Percentiles rank a stretch among this genome's conserved stretches.
Conservation (phyloP, 1,140 invertebrate species). For the Macrobrachium rosenbergii region DNA sequence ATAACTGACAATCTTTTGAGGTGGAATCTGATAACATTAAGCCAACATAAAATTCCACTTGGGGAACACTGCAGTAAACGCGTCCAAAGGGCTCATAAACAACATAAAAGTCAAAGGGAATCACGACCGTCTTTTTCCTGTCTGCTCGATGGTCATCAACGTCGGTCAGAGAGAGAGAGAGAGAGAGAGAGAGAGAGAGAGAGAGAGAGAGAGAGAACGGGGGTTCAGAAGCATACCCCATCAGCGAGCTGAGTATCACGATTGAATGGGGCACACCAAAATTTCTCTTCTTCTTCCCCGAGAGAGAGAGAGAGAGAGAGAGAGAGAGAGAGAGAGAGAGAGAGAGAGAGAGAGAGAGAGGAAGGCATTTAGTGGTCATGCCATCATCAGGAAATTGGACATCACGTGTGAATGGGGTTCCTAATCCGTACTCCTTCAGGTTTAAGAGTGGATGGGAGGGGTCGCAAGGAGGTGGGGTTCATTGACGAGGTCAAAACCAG, state of each 20-base stretch:
- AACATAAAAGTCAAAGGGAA: conserved; percentile 57
- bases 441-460: too few species aligned
- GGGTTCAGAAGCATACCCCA: background rate
- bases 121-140: conserved; percentile 60
- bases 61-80: conserved; percentile 62
- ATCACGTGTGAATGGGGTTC: too few species aligned
- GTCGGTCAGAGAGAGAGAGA: conserved; percentile 47
- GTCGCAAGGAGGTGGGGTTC: too few species aligned
- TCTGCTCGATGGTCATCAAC: conserved; percentile 44
- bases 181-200: background rate
- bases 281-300: background rate
- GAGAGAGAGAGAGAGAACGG: conserved; percentile 12
- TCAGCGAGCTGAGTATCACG: background rate
- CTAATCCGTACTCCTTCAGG: too few species aligned
- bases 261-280: background rate
- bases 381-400: too few species aligned
- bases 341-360: background rate
- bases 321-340: conserved; percentile 5
- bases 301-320: background rate
- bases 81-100: conserved; percentile 55
- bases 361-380: background rate
- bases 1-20: conserved; percentile 63
- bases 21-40: conserved; percentile 62
- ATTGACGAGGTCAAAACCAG: too few species aligned
- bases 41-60: conserved; percentile 59